Conservation (phyloP, 1,140 invertebrate species). For the Heliothis subflexa region DNA sequence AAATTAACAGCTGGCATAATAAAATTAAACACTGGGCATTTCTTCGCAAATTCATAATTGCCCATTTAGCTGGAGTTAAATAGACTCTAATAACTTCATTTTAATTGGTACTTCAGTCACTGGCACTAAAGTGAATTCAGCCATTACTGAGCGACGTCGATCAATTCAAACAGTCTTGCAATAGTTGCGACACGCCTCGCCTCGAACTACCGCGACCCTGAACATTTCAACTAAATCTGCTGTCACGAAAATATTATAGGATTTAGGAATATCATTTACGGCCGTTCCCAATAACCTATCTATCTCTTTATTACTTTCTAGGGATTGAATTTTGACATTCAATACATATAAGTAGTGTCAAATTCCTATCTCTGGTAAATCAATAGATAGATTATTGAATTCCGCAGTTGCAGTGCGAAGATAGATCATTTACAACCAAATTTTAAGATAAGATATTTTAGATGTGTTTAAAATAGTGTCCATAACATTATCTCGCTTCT, state of each 20-base stretch:
- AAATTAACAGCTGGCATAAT: not conserved
- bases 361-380: too few relatives aligned
- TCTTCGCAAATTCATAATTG: not conserved
- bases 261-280: constrained; percentile 33
- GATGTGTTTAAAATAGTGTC: not conserved
- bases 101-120: constrained; percentile 4
- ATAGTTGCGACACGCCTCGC: constrained; percentile 16
- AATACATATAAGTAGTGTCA: too few relatives aligned
- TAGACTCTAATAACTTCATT: not conserved
- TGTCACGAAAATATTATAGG: constrained; percentile 28
- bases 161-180: constrained; percentile 3
- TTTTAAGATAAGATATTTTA: too few relatives aligned
- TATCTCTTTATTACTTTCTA: too few relatives aligned
- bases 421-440: constrained; percentile 9
- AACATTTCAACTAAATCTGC: constrained; percentile 29
- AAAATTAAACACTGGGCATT: not conserved
- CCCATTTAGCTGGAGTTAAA: not conserved
- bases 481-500: not conserved
- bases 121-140: constrained; percentile 18
- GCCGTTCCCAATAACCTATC: too few relatives aligned
- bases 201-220: constrained; percentile 24
- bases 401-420: constrained; percentile 21
- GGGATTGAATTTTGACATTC: too few relatives aligned
- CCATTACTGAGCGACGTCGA: not conserved
- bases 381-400: too few relatives aligned